Evolutionary conservation across 1,140 invertebrate species (phyloP), one percentile per base, ranked within the genome.

Genomic region (Charaxes varanes): DNA sequence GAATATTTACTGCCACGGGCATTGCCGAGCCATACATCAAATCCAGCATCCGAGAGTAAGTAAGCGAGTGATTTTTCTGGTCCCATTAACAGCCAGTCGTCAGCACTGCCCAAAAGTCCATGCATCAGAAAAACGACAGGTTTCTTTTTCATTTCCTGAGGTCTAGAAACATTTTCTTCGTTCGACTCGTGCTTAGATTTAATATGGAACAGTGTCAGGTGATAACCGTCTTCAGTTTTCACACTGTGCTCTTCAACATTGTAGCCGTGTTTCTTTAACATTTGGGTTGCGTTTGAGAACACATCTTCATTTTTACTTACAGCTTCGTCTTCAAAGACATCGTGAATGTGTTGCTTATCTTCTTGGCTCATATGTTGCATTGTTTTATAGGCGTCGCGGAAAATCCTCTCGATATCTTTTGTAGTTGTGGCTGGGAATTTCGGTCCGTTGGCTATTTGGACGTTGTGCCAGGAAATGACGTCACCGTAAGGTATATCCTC

Each of bases 1-100:
- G 90, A 91, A 55, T 93, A 93, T 3, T 85, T 86, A 59, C 90
- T 93, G 4, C 92, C 91, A 21, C 92, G 85, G 3, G 86, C 86
- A 65, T 94, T 94, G n/a, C 87, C 88, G 52, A 94, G 67, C 91
- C 91, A 94, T 4, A 93, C 91, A 46, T 94, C 92, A 40, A 88
- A 93, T 12, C 90, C 90, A 22, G 82, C 73, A 47, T 93, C 76
- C 15, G 65, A 43, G 14, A 83, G 61, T 21, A 71, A 30, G 44
- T 71, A 80, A 0, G 84, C 91, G 85, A 72, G 58, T 35, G 81
- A 84, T 27, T 85, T 86, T 6, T 81, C 51, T 0, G 86, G 85
- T 17, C 86, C 82, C 63, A 85, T 86, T 4, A 88, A 51, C 2
- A 90, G 62, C 81, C 84, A 93, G 62, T 90, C 89, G 8, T 88